These are phyloP conservation scores for Gobius niger DNA, from an alignment of 2,113 vertebrate species.

Conservation along the genomic window DNA sequence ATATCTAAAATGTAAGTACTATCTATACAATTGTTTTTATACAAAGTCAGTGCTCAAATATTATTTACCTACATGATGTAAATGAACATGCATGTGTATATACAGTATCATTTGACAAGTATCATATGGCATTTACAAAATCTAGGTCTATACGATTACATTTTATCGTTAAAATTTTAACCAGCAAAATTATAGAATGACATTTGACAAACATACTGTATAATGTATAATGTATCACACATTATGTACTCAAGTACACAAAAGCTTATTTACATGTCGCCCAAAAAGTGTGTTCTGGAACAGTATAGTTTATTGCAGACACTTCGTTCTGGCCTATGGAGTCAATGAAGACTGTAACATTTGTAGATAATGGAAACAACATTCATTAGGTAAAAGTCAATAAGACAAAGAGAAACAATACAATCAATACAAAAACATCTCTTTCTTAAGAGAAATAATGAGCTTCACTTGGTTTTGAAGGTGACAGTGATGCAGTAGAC, in stretches of 20 bases:
- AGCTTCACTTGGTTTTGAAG: slow-evolving; percentile 25
- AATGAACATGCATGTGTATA: slow-evolving; percentile 32
- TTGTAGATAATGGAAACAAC: background rate
- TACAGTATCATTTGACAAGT: slow-evolving; percentile 15
- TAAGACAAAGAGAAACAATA: background rate
- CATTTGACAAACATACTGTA: background rate
- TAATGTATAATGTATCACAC: background rate
- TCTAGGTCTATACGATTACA: background rate
- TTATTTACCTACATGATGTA: slow-evolving; percentile 44
- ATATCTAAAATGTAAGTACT: background rate
- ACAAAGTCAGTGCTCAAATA: slow-evolving; percentile 60
- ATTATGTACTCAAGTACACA: slow-evolving; percentile 8
- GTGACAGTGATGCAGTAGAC: slow-evolving; percentile 28
- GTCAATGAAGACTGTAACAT: background rate
- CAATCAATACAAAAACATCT: slow-evolving; percentile 7
- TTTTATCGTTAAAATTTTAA: background rate
- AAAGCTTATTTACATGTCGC: slow-evolving; percentile 25
- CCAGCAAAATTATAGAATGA: background rate
- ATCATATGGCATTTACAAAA: background rate
- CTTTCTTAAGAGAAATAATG: background rate
- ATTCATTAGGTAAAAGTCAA: background rate
- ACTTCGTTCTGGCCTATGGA: background rate
- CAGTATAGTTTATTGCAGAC: background rate
- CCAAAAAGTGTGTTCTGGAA: slow-evolving; percentile 21
- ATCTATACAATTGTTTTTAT: slow-evolving; percentile 53